Evolutionary conservation across 2,797 vertebrate genomes (phyloP), one percentile per base, ranked within the genome.

Genomic region (Taeniopygia guttata): DNA sequence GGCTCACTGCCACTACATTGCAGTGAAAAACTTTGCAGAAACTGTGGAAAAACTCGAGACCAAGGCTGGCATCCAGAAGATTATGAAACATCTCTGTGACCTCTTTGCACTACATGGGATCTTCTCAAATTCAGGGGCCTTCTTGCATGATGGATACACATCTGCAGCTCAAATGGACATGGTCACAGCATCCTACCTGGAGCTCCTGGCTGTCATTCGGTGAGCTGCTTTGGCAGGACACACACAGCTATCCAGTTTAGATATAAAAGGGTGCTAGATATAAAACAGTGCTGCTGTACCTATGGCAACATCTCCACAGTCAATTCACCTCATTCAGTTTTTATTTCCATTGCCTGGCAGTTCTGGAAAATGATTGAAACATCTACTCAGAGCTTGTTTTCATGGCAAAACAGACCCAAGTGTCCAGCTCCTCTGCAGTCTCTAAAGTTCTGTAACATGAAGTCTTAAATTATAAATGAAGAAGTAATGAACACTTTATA

Each of bases 1-100:
- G 98, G 98, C 96, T 56, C 98, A 98, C 88, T 97, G 96, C 95
- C 97, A 98, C 86, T 98, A 98, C 62, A 25, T 97, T 60, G 87
- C 90, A 27, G 98, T 98, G 91, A 98, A 97, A 89, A 97, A 80
- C 84, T 98, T 98, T 36, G 83, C 48, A 78, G 96, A 97, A 70
- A 85, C 90, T 5, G 67, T 98, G 84, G 93, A 95, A 80, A 96
- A 93, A 43, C 93, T 98, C 3, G 73, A 95, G 63, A 60, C 84
- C 10, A 96, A 96, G 15, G 94, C 97, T 69, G 97, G 80, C 38
- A 96, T 98, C 84, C 93, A 96, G 77, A 96, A 90, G 85, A 96
- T 97, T 60, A 95, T 98, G 78, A 97, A 97, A 78, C 93, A 94
- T 52, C 97, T 98, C 78, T 98, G 98, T 85, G 97, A 98, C 84